Evolutionary conservation across 2,797 vertebrate species (phyloP).

Genomic region (Eospalax fontanierii): DNA sequence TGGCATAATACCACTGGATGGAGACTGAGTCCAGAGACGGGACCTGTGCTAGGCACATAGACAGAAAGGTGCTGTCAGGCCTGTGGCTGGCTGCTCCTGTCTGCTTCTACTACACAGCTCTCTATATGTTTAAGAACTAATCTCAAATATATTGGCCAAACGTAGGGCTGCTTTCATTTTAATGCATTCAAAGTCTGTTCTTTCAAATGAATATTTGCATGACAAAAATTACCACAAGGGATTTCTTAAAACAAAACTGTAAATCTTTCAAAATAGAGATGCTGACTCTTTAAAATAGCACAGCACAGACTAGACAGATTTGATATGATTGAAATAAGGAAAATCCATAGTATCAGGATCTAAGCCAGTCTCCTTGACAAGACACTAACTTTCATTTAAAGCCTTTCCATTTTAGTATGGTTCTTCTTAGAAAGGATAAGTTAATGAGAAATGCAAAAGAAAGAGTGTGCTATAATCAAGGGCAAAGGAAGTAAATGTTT

Average conservation of each 20-base stretch:
- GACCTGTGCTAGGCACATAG: not conserved
- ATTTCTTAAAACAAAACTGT: conserved; percentile 74
- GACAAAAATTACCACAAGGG: conserved; percentile 66
- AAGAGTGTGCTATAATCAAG: conserved; percentile 75
- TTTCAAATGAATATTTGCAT: conserved; percentile 72
- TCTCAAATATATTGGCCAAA: conserved; percentile 1
- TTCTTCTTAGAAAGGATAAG: conserved; percentile 74
- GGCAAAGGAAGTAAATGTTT: conserved; percentile 85
- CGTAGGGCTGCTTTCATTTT: conserved; percentile 59
- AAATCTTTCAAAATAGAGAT: conserved; percentile 78
- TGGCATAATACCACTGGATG: accelerated
- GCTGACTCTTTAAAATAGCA: conserved; percentile 81
- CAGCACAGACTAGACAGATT: conserved; percentile 64
- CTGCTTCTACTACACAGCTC: not conserved
- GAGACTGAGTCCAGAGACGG: not conserved
- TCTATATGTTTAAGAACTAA: not conserved
- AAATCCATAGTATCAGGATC: conserved; percentile 77
- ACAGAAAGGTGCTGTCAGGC: not conserved
- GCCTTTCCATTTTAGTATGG: conserved; percentile 71
- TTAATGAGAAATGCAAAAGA: conserved; percentile 81
- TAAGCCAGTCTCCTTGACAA: conserved; percentile 82
- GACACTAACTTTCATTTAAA: conserved; percentile 76
- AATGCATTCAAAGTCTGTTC: conserved; percentile 44
- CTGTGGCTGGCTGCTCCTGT: not conserved
- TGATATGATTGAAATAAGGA: conserved; percentile 83